phyloP scores from a whole-genome alignment of 2,797 vertebrate genomes.

The Sebastes flavidus region DNA sequence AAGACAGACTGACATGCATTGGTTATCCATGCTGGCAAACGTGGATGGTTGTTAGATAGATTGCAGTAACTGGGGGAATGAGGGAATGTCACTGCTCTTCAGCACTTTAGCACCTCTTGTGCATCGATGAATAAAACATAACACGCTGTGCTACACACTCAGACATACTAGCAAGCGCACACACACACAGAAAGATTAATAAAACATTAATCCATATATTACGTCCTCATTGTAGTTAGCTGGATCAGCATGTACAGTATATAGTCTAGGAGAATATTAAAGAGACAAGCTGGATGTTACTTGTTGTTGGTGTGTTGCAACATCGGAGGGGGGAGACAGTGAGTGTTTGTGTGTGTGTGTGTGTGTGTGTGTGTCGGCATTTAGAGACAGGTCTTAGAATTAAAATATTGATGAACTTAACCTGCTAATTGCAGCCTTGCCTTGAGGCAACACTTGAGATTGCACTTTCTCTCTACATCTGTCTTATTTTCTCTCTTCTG shows the following conservation, averaged over 20 bases:
- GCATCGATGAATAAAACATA: constrained; percentile 54
- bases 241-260: constrained; percentile 33
- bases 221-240: constrained; percentile 31
- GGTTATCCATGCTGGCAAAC: constrained; percentile 17
- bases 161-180: background rate
- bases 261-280: constrained; percentile 14
- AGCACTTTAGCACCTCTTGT: constrained; percentile 40
- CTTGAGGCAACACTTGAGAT: constrained; percentile 44
- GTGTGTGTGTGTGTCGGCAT: background rate
- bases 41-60: constrained; percentile 40
- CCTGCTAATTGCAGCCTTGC: constrained; percentile 55
- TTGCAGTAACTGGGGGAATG: constrained; percentile 28
- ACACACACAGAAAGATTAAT: constrained; percentile 22
- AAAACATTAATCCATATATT: constrained; percentile 55
- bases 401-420: constrained; percentile 55
- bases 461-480: constrained; percentile 13
- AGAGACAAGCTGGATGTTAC: background rate
- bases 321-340: background rate
- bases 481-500: constrained; percentile 16
- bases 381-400: constrained; percentile 32
- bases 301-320: constrained; percentile 19
- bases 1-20: background rate
- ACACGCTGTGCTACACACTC: background rate
- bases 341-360: constrained; percentile 1
- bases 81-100: constrained; percentile 31